Percentiles rank a stretch among this genome's conserved stretches.
These are phyloP conservation scores for Scaptomyza reducta DNA, from an alignment of 2,888 invertebrate genomes.

Conservation along the genomic window DNA sequence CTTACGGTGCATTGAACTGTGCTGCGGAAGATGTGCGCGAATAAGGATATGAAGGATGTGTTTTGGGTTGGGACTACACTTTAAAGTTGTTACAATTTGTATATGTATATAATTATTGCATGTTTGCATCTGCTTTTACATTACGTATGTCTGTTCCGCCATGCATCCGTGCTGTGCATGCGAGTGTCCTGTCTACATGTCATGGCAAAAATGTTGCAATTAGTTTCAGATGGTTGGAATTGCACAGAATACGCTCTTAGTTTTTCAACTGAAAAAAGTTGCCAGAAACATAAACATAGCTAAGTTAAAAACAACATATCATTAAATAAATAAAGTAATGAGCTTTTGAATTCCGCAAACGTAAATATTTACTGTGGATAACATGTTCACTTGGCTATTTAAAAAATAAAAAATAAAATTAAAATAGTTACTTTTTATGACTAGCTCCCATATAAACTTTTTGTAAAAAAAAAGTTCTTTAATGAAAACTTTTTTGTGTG, in stretches of 20 bases:
- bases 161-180: constrained; percentile 8
- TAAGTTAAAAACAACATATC: constrained; percentile 1
- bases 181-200: constrained; percentile 22
- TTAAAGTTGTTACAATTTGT: constrained; percentile 28
- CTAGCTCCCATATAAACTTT: background rate
- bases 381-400: background rate
- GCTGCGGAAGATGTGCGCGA: constrained; percentile 14
- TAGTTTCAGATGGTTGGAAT: constrained; percentile 51
- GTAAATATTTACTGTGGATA: background rate
- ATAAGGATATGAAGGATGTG: background rate
- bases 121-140: constrained; percentile 17
- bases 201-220: constrained; percentile 60
- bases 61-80: constrained; percentile 15
- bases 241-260: constrained; percentile 17
- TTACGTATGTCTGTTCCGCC: background rate
- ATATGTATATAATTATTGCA: constrained; percentile 33
- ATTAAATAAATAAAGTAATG: background rate
- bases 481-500: background rate
- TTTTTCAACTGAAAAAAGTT: constrained; percentile 23
- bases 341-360: background rate
- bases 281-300: constrained; percentile 14
- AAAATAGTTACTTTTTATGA: background rate
- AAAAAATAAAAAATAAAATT: too few species aligned
- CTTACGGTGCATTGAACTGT: constrained; percentile 71
- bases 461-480: background rate